These are phyloP conservation scores for Parambassis ranga DNA, from an alignment of 2,797 vertebrate species.

Conservation along the genomic window DNA sequence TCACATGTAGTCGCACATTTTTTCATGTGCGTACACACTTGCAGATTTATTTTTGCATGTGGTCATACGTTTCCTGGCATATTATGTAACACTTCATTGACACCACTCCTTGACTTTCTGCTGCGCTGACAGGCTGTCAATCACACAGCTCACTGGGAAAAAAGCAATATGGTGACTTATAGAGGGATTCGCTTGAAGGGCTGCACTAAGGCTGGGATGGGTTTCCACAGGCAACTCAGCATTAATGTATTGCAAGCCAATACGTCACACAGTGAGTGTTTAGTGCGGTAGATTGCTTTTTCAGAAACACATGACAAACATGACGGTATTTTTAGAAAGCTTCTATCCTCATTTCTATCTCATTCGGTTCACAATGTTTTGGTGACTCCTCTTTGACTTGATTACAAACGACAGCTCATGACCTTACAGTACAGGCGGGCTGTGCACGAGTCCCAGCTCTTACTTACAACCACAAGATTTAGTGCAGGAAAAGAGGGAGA, in stretches of 20 bases:
- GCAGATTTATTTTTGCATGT: constrained; percentile 5
- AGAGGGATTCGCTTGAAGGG: constrained; percentile 8
- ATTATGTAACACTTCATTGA: constrained; percentile 32
- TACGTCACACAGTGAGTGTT: neutral
- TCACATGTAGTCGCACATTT: neutral
- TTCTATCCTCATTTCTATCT: neutral
- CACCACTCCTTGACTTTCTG: constrained; percentile 28
- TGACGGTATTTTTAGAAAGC: neutral
- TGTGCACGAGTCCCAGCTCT: neutral
- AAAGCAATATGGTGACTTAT: constrained; percentile 2
- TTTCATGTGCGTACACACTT: neutral
- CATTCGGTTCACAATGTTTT: neutral
- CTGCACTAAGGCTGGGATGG: neutral
- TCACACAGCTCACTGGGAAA: constrained; percentile 17
- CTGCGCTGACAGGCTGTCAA: constrained; percentile 47
- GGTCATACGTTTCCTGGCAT: neutral
- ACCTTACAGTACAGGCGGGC: neutral
- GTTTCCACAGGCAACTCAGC: neutral
- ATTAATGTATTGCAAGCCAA: constrained; percentile 3
- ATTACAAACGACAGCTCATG: constrained; percentile 28
- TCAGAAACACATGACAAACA: neutral
- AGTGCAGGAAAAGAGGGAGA: too few relatives aligned
- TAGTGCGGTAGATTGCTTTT: constrained; percentile 3
- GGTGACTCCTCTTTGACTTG: constrained; percentile 16
- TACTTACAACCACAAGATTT: neutral